Percentiles rank a stretch among this genome's conserved stretches.
These are phyloP conservation scores for Lutraria rhynchaena DNA, from an alignment of 1,140 invertebrate species.

Conservation along the genomic window DNA sequence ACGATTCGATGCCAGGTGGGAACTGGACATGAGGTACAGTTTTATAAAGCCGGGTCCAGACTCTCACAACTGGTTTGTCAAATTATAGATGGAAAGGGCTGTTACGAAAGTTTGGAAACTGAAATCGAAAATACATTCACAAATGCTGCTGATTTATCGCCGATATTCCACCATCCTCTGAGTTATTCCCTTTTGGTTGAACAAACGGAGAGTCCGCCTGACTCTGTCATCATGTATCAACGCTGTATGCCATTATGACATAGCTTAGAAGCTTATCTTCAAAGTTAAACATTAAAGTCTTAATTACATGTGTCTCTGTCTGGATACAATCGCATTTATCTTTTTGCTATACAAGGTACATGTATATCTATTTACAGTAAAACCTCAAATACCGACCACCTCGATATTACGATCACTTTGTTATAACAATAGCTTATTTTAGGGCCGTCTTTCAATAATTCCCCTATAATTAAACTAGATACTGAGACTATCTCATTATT, in stretches of 20 bases:
- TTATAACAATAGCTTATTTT: too few species aligned
- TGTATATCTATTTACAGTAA: too few species aligned
- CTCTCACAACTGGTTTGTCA: constrained; percentile 3
- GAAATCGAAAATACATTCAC: constrained; percentile 1
- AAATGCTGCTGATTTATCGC: not conserved
- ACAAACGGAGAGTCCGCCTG: not conserved
- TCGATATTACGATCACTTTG: too few species aligned
- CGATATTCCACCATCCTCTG: not conserved
- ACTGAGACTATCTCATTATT: too few species aligned
- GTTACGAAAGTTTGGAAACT: constrained; percentile 1
- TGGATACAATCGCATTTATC: too few species aligned
- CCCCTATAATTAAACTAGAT: too few species aligned
- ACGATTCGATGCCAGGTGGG: not conserved
- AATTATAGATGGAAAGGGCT: not conserved
- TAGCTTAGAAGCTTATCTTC: not conserved
- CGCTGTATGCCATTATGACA: not conserved
- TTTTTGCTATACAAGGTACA: too few species aligned
- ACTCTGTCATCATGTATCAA: constrained; percentile 2
- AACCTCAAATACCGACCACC: too few species aligned
- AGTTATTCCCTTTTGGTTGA: not conserved
- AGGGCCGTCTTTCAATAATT: too few species aligned
- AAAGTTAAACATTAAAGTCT: not conserved
- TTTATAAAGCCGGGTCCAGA: constrained; percentile 4
- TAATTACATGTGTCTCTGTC: too few species aligned
- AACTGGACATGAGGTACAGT: not conserved